Conservation (phyloP, 2,888 invertebrate species). For the Margaritifera margaritifera region DNA sequence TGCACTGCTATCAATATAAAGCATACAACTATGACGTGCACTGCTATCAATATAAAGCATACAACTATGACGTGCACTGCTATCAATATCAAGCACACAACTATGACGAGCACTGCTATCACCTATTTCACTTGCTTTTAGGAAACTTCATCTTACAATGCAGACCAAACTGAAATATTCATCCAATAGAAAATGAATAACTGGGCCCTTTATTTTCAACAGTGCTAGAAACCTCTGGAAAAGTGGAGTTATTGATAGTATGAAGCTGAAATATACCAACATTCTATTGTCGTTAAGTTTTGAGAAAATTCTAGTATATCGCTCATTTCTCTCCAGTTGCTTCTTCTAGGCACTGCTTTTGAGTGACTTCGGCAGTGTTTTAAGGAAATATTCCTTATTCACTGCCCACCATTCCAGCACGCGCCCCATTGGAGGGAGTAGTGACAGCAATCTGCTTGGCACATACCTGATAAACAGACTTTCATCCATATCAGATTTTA, state of each 20-base stretch:
- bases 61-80: too few relatives aligned
- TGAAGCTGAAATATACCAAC: slow-evolving; percentile 13
- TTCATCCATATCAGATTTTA: slow-evolving; percentile 6
- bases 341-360: slow-evolving; percentile 11
- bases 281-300: slow-evolving; percentile 14
- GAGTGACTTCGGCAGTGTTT: slow-evolving; percentile 14
- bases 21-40: too few relatives aligned
- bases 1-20: too few relatives aligned
- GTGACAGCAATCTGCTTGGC: slow-evolving; percentile 19
- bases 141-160: too few relatives aligned
- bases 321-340: slow-evolving; percentile 15
- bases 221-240: slow-evolving; percentile 22
- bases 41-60: too few relatives aligned
- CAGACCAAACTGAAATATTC: slow-evolving; percentile 23
- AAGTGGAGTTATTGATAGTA: slow-evolving; percentile 17
- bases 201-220: slow-evolving; percentile 15
- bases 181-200: slow-evolving; percentile 69
- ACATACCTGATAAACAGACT: slow-evolving; percentile 10
- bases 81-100: too few relatives aligned
- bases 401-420: slow-evolving; percentile 10
- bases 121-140: too few relatives aligned
- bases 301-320: slow-evolving; percentile 11
- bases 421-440: slow-evolving; percentile 17
- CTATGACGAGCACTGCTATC: too few relatives aligned
- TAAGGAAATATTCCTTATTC: slow-evolving; percentile 14